Percentiles rank a stretch among this genome's conserved stretches.
phyloP scores from a whole-genome alignment of 2,797 vertebrate genomes.

The Chrosomus eos region DNA sequence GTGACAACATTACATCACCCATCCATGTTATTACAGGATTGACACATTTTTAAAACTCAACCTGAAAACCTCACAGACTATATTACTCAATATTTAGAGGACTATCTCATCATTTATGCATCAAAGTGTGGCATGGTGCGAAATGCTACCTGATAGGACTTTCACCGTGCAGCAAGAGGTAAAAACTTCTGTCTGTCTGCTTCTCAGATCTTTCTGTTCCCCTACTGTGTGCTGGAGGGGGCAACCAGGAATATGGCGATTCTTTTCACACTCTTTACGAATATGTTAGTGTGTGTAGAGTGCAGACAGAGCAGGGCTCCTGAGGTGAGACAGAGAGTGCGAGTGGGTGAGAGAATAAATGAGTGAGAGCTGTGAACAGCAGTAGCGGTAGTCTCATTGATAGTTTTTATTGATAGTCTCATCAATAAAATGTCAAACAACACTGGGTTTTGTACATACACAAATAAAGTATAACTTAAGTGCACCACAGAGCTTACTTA shows the following conservation, averaged over 20 bases:
- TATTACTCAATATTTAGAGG: conserved; percentile 68
- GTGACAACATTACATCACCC: conserved; percentile 24
- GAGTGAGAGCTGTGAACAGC: conserved; percentile 3
- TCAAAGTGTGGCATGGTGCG: conserved; percentile 59
- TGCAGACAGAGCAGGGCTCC: conserved; percentile 20
- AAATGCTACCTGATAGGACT: conserved; percentile 29
- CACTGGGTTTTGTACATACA: not conserved
- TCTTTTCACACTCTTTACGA: conserved; percentile 27
- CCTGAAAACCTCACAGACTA: conserved; percentile 28
- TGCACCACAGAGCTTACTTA: not conserved
- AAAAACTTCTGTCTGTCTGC: conserved; percentile 41
- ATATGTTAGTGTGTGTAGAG: conserved; percentile 37
- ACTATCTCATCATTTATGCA: conserved; percentile 68
- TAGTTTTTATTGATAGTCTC: too few species aligned
- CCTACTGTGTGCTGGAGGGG: conserved; percentile 44
- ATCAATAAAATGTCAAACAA: not conserved
- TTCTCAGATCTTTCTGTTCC: conserved; percentile 33
- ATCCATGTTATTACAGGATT: conserved; percentile 13
- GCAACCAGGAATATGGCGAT: conserved; percentile 42
- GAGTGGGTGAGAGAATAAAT: not conserved
- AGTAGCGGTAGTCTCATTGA: not conserved
- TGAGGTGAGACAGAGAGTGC: not conserved
- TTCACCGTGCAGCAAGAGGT: conserved; percentile 36
- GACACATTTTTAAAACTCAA: conserved; percentile 3
- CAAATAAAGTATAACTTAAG: not conserved